Conservation (phyloP, 2,113 vertebrate genomes). For the Lathamus discolor region DNA sequence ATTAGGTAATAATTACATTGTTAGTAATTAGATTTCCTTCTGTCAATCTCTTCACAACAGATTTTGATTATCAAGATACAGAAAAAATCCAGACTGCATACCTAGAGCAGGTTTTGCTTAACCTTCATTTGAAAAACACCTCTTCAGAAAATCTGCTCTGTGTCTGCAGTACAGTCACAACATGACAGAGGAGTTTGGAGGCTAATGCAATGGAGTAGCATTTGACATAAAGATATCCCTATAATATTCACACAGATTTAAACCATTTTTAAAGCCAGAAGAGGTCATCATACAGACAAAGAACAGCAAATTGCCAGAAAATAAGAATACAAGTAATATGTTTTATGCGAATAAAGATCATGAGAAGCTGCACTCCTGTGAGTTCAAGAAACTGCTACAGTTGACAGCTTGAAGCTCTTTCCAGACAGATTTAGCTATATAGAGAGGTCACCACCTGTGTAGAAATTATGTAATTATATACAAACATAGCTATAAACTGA, state of each 20-base stretch:
- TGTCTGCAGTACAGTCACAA: not conserved
- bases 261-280: not conserved
- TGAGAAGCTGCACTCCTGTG: not conserved
- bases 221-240: not conserved
- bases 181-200: not conserved
- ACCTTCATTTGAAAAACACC: not conserved
- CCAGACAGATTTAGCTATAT: not conserved
- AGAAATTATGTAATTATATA: not conserved
- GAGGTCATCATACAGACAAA: not conserved
- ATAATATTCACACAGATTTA: not conserved
- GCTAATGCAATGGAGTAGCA: not conserved
- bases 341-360: not conserved
- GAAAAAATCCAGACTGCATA: not conserved
- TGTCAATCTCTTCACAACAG: not conserved
- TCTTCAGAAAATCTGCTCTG: not conserved
- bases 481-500: not conserved
- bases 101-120: not conserved
- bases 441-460: not conserved
- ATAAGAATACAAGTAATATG: not conserved
- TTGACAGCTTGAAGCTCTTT: not conserved
- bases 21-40: not conserved
- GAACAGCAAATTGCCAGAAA: not conserved
- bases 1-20: not conserved
- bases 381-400: not conserved
- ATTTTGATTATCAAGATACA: not conserved